Conservation (phyloP, 2,113 vertebrate genomes). For the Strix uralensis region DNA sequence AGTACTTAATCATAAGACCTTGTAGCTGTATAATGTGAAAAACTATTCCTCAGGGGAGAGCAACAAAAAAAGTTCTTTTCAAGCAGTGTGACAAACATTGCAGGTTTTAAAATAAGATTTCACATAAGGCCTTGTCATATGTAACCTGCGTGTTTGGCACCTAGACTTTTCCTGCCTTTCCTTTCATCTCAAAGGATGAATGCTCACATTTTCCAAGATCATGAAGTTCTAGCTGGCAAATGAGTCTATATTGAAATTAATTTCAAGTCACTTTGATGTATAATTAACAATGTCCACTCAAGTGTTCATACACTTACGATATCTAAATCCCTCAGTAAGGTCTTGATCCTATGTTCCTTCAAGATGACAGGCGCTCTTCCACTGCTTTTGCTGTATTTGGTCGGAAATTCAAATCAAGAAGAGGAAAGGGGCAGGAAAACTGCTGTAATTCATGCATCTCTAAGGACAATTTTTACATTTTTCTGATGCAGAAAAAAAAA, state of each 20-base stretch:
- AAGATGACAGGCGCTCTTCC: not conserved
- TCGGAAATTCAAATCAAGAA: not conserved
- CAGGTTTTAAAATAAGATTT: not conserved
- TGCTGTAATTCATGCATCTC: not conserved
- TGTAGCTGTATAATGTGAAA: not conserved
- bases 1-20: conserved; percentile 35
- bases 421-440: not conserved
- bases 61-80: not conserved
- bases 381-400: not conserved
- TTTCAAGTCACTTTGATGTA: not conserved
- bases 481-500: not conserved
- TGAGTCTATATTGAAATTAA: not conserved
- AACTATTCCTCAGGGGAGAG: not conserved
- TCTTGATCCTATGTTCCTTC: not conserved
- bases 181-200: not conserved
- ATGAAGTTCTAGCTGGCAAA: not conserved
- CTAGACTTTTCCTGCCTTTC: not conserved
- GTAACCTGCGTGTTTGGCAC: not conserved
- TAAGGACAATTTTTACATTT: not conserved
- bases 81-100: not conserved
- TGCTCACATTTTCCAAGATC: not conserved
- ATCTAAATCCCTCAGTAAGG: not conserved
- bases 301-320: fast-evolving
- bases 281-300: not conserved
- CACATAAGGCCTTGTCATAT: not conserved